Conservation (phyloP, 64 coral and sea anemone genomes). For the Orbicella faveolata region DNA sequence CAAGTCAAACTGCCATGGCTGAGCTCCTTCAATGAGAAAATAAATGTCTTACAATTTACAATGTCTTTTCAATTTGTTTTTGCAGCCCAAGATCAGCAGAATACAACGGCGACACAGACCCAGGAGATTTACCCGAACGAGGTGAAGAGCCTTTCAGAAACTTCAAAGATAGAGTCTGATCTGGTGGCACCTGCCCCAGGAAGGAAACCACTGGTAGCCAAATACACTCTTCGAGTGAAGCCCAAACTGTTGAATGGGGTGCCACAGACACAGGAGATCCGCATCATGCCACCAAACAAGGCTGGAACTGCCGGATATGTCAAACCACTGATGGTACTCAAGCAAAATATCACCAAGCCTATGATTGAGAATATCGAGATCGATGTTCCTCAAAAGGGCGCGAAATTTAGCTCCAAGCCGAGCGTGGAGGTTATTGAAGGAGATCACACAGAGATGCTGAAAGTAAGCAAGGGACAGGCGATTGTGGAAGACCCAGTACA, state of each 20-base stretch:
- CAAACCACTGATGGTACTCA: slow-evolving; percentile 68
- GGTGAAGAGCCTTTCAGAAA: slow-evolving; percentile 65
- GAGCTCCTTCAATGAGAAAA: too few relatives aligned
- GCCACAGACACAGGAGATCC: slow-evolving; percentile 85
- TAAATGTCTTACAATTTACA: neutral
- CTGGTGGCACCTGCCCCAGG: slow-evolving; percentile 71
- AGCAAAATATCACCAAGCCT: slow-evolving; percentile 84
- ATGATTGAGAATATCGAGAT: slow-evolving; percentile 97
- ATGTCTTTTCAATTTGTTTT: neutral
- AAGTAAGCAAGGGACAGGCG: slow-evolving; percentile 25
- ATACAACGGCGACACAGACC: neutral
- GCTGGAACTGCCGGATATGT: slow-evolving; percentile 19
- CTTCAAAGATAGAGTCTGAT: slow-evolving; percentile 54
- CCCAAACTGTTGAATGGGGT: slow-evolving; percentile 79
- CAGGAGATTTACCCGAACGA: slow-evolving; percentile 50
- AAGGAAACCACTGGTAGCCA: slow-evolving; percentile 67
- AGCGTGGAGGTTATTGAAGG: slow-evolving; percentile 72
- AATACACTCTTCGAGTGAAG: slow-evolving; percentile 83
- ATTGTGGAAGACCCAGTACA: slow-evolving; percentile 27
- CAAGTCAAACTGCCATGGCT: too few relatives aligned
- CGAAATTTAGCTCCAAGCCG: slow-evolving; percentile 72
- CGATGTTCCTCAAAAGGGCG: slow-evolving; percentile 81
- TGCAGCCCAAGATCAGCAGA: slow-evolving; percentile 32
- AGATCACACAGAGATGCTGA: slow-evolving; percentile 15
- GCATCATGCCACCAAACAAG: slow-evolving; percentile 75